Evolutionary conservation across 1,140 invertebrate species (phyloP).

Genomic region (Phymastichus coffea): DNA sequence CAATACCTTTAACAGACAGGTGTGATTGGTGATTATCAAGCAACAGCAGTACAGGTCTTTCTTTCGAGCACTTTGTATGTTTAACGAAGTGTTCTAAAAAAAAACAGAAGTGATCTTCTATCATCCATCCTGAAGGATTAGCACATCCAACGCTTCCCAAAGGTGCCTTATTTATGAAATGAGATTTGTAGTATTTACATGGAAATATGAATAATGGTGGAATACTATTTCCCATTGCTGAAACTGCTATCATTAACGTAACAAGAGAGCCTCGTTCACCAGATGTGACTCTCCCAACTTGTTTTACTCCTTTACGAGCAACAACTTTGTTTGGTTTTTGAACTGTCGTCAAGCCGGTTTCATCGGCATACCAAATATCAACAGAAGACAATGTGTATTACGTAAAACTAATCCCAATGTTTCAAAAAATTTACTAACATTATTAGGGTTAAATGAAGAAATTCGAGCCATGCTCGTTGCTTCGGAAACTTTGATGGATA

Average conservation of each 20-base stretch:
- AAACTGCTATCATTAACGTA: conserved; percentile 40
- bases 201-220: conserved; percentile 45
- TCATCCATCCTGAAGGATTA: conserved; percentile 42
- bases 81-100: conserved; percentile 41
- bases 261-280: conserved; percentile 49
- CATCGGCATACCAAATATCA: conserved; percentile 49
- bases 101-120: background rate
- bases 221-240: conserved; percentile 43
- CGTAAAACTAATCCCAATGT: conserved; percentile 29
- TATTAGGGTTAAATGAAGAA: conserved; percentile 36
- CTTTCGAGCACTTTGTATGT: conserved; percentile 32
- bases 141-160: conserved; percentile 38
- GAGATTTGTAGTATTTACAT: conserved; percentile 33
- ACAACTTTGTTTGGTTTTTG: conserved; percentile 49
- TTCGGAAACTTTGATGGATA: conserved; percentile 36
- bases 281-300: conserved; percentile 45
- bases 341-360: conserved; percentile 53
- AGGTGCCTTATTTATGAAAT: conserved; percentile 41
- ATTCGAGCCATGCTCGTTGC: conserved; percentile 35
- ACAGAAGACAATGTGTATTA: conserved; percentile 30
- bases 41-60: conserved; percentile 37
- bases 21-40: conserved; percentile 43
- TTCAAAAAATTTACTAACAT: conserved; percentile 35
- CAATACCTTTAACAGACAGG: conserved; percentile 22
- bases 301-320: conserved; percentile 41